Evolutionary conservation across 2,888 invertebrate genomes (phyloP).

Genomic region (Sphaerophoria rueppellii): DNA sequence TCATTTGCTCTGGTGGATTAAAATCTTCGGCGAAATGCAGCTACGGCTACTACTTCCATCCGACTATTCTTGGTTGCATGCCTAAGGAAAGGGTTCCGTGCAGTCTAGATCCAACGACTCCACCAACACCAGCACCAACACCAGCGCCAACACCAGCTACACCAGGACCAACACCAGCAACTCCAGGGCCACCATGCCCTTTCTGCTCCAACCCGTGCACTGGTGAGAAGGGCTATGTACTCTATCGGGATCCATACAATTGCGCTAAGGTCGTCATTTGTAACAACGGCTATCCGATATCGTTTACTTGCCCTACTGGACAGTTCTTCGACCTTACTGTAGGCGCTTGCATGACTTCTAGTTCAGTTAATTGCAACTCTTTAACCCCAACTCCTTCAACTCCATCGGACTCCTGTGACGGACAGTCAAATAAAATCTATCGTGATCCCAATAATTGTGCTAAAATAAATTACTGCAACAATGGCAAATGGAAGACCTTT

Average conservation of each 20-base stretch:
- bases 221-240: background rate
- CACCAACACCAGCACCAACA: background rate
- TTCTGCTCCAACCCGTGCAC: background rate
- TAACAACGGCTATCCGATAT: background rate
- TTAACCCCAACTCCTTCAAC: background rate
- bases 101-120: background rate
- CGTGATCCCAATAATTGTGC: background rate
- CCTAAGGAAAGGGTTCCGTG: background rate
- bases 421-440: background rate
- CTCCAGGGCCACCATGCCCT: background rate
- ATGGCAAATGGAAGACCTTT: background rate
- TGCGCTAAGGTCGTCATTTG: slow-evolving; percentile 23
- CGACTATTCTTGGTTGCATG: background rate
- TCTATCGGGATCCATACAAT: slow-evolving; percentile 11
- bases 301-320: background rate
- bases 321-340: background rate
- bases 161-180: background rate
- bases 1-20: slow-evolving; percentile 10
- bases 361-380: background rate
- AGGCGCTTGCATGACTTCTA: background rate
- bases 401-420: background rate
- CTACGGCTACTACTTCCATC: background rate
- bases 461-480: background rate
- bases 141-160: too few relatives aligned
- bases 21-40: background rate